phyloP scores from a whole-genome alignment of 1,140 invertebrate genomes.

The Oncopeltus fasciatus region DNA sequence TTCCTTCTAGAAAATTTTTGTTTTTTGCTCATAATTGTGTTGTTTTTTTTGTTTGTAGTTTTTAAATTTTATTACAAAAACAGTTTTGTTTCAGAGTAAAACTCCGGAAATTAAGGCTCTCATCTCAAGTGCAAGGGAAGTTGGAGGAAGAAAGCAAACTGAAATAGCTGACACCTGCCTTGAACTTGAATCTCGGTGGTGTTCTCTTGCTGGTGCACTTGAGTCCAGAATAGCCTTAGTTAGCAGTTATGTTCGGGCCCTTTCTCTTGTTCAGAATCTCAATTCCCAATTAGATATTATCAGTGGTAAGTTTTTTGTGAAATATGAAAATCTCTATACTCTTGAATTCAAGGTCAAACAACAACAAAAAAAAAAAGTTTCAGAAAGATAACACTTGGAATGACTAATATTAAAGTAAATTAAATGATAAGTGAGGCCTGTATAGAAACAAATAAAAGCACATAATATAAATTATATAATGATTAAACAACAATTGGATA shows the following conservation, averaged over 20 bases:
- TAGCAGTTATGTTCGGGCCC: background rate
- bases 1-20: too few relatives aligned
- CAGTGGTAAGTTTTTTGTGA: background rate
- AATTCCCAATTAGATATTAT: background rate
- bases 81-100: background rate
- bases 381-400: too few relatives aligned
- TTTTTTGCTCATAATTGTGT: too few relatives aligned
- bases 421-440: too few relatives aligned
- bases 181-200: background rate
- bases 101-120: background rate
- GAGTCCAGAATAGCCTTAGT: background rate
- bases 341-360: too few relatives aligned
- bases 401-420: too few relatives aligned
- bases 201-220: background rate
- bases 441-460: too few relatives aligned
- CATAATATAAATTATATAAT: too few relatives aligned
- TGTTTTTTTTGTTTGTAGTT: too few relatives aligned
- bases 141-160: background rate
- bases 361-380: too few relatives aligned
- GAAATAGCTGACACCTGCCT: slow-evolving; percentile 1
- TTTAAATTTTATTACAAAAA: too few relatives aligned
- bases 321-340: background rate
- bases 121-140: background rate
- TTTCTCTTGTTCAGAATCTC: background rate
- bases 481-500: too few relatives aligned